A percentile compares a stretch with the other conserved stretches of the same genome.
Conservation (phyloP, 2,888 invertebrate genomes). For the Lasioglossum leucozonium region DNA sequence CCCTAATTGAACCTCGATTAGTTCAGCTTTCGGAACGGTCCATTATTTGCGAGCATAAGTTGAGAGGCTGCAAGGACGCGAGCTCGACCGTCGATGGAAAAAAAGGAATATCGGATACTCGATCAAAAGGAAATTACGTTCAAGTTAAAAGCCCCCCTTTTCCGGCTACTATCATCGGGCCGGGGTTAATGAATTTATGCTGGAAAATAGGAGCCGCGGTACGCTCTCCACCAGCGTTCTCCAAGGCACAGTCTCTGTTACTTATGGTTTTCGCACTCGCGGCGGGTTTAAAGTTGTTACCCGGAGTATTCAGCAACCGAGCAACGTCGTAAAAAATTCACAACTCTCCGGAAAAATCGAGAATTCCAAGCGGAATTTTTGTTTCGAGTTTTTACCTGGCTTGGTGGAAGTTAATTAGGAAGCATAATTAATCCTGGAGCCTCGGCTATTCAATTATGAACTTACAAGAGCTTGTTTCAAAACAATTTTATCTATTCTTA, state of each 20-base stretch:
- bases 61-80: background rate
- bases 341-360: background rate
- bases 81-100: slow-evolving; percentile 5
- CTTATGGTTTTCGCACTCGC: slow-evolving; percentile 4
- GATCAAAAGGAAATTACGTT: slow-evolving; percentile 75
- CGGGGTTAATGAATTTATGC: slow-evolving; percentile 30
- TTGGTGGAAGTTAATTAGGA: background rate
- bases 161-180: slow-evolving; percentile 24
- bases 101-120: slow-evolving; percentile 71
- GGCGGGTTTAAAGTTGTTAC: slow-evolving; percentile 9
- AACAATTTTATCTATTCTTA: background rate
- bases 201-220: slow-evolving; percentile 17
- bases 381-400: background rate
- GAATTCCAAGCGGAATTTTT: background rate
- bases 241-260: background rate
- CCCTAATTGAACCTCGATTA: background rate
- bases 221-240: background rate
- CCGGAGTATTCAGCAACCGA: background rate
- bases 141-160: slow-evolving; percentile 69
- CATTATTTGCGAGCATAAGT: background rate
- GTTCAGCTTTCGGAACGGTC: background rate
- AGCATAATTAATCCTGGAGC: background rate
- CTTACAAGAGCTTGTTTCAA: background rate
- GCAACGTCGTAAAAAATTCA: background rate
- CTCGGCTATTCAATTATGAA: background rate